Conservation (phyloP, 2,888 invertebrate genomes). For the Panopea generosa region DNA sequence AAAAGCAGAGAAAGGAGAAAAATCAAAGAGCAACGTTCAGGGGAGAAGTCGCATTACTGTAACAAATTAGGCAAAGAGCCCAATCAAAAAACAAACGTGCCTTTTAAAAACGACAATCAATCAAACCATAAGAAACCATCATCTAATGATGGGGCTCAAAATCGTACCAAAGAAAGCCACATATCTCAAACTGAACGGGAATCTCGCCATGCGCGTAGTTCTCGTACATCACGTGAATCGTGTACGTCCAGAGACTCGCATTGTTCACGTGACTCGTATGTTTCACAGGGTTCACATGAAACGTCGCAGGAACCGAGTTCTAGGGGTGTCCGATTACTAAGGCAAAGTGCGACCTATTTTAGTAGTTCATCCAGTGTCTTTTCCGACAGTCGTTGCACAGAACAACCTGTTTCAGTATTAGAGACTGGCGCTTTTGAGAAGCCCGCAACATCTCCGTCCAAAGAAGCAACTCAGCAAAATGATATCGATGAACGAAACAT, state of each 20-base stretch:
- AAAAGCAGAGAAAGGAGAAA: not conserved
- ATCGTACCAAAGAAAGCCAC: not conserved
- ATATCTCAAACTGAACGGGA: not conserved
- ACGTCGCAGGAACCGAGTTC: conserved; percentile 13
- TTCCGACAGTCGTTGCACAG: conserved; percentile 48
- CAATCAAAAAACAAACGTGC: conserved; percentile 31
- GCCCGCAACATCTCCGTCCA: not conserved
- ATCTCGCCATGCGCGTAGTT: not conserved
- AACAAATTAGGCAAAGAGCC: conserved; percentile 2
- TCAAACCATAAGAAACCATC: not conserved
- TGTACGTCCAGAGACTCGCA: conserved; percentile 22
- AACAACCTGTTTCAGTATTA: not conserved
- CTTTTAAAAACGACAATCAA: conserved; percentile 9
- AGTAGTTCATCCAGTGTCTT: conserved; percentile 72
- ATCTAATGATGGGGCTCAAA: conserved; percentile 1
- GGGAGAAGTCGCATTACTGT: not conserved
- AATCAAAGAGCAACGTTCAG: not conserved
- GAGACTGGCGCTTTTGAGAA: not conserved
- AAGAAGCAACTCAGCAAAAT: not conserved
- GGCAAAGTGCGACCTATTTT: conserved; percentile 58
- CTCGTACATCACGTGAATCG: conserved; percentile 28
- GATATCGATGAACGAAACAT: conserved; percentile 8
- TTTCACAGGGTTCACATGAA: conserved; percentile 35
- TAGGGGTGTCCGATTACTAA: not conserved
- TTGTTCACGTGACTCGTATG: conserved; percentile 25